Base-by-base conservation (phyloP, 2,888 invertebrate genomes). In the Zele albiditarsus region DNA sequence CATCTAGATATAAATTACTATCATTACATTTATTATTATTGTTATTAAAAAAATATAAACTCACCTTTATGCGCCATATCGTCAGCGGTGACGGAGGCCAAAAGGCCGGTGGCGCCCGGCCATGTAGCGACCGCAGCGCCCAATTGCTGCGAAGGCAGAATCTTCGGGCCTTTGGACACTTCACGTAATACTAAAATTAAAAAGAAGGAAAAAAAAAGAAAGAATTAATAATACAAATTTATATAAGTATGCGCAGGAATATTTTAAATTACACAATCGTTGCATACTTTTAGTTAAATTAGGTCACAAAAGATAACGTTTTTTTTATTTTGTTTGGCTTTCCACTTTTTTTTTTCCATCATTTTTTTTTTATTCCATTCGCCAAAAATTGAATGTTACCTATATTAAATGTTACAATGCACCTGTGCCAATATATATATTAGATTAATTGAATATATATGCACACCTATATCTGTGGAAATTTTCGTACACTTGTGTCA, bases 41-140 rank as follows among this genome's bases (percentile, higher is more conserved):
- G 8, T 12, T n/a, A n/a, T n/a, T n/a, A n/a, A n/a, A n/a, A 10
- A 53, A 20, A 53, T 20, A 53, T 20, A 49, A 68, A 81, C 91
- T 93, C 93, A 95, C 95, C 95, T 94, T 95, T 95, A 91, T 95
- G 95, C 84, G 95, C 94, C 91, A 95, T 93, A 88, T 95, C 95
- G 91, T 95, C 95, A 85, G 95, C 93, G 87, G 95, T 92, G 90
- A 94, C 93, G 81, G 89, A 89, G 84, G 88, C 88, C 82, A 89
- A 85, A 84, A 89, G 89, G 87, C 89, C 89, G 86, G 92, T 92
- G 89, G 95, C 94, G 83, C 95, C 93, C 78, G 94, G 94, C 95
- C 95, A 95, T 84, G 95, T 94, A 89, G 94, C 93, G 91, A 95
- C 94, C 86, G 94, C 94, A 86, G 93, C 91, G 85, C 95, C 93